These are phyloP conservation scores for Acanthurus lineatus DNA, from an alignment of 2,797 vertebrate species.

Conservation along the genomic window DNA sequence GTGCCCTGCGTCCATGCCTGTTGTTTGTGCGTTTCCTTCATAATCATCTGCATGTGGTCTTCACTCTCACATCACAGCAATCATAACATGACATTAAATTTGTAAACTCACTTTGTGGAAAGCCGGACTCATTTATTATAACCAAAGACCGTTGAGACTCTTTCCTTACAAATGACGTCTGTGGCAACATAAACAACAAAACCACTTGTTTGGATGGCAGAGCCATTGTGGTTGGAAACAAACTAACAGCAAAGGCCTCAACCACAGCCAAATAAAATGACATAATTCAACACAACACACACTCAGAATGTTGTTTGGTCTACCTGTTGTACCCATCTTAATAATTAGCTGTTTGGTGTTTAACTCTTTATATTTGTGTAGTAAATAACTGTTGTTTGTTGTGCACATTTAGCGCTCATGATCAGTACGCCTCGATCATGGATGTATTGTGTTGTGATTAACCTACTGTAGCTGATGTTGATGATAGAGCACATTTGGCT, in stretches of 20 bases:
- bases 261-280: slow-evolving; percentile 24
- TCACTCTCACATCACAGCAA: slow-evolving; percentile 72
- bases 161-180: slow-evolving; percentile 29
- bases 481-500: slow-evolving; percentile 37
- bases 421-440: slow-evolving; percentile 67
- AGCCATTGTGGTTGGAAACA: slow-evolving; percentile 51
- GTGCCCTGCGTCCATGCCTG: slow-evolving; percentile 65
- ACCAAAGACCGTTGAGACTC: slow-evolving; percentile 21
- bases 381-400: slow-evolving; percentile 61
- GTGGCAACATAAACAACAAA: slow-evolving; percentile 44
- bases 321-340: slow-evolving; percentile 59
- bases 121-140: slow-evolving; percentile 32
- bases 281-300: slow-evolving; percentile 41
- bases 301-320: slow-evolving; percentile 53
- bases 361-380: slow-evolving; percentile 51
- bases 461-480: slow-evolving; percentile 25
- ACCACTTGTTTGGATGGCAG: slow-evolving; percentile 48
- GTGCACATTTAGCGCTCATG: slow-evolving; percentile 56
- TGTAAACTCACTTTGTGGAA: slow-evolving; percentile 40
- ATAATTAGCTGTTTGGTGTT: slow-evolving; percentile 59
- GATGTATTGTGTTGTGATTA: slow-evolving; percentile 52
- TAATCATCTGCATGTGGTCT: slow-evolving; percentile 81
- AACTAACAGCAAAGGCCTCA: slow-evolving; percentile 29
- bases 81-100: slow-evolving; percentile 70
- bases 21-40: slow-evolving; percentile 71